These are phyloP conservation scores for Amblyjoppa proteus DNA, from an alignment of 2,888 invertebrate genomes.

Conservation along the genomic window DNA sequence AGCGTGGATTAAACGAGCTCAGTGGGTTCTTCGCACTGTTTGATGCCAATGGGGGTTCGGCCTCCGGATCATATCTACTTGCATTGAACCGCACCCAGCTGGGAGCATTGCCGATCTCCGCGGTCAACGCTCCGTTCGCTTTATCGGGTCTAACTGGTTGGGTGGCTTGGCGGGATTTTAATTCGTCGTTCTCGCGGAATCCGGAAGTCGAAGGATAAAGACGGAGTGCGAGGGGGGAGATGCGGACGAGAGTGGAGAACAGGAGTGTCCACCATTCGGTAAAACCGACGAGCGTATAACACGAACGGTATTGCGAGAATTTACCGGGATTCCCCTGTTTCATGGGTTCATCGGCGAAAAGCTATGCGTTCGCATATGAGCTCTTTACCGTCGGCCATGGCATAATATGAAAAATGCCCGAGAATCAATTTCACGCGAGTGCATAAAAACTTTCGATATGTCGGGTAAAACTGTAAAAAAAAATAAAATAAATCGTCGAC, in stretches of 20 bases:
- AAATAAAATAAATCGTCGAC: not conserved
- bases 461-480: not conserved
- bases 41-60: not conserved
- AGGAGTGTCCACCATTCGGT: not conserved
- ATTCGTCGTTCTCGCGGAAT: conserved; percentile 37
- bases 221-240: conserved; percentile 7
- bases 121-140: not conserved
- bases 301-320: conserved; percentile 23
- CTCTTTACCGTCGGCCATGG: not conserved
- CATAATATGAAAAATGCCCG: not conserved
- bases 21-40: conserved; percentile 10
- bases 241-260: not conserved
- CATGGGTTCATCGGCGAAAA: not conserved
- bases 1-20: too few species aligned
- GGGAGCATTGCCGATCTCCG: not conserved
- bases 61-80: conserved; percentile 13
- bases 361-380: not conserved
- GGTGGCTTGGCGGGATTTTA: conserved; percentile 14
- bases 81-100: conserved; percentile 25
- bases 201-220: conserved; percentile 33
- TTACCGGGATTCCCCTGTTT: not conserved
- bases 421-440: too few species aligned
- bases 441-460: too few species aligned
- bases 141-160: conserved; percentile 42
- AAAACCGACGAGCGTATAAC: conserved; percentile 8